Evolutionary conservation across 1,140 invertebrate genomes (phyloP), one percentile per base, ranked within the genome.

Genomic region (Caenorhabditis briggsae): DNA sequence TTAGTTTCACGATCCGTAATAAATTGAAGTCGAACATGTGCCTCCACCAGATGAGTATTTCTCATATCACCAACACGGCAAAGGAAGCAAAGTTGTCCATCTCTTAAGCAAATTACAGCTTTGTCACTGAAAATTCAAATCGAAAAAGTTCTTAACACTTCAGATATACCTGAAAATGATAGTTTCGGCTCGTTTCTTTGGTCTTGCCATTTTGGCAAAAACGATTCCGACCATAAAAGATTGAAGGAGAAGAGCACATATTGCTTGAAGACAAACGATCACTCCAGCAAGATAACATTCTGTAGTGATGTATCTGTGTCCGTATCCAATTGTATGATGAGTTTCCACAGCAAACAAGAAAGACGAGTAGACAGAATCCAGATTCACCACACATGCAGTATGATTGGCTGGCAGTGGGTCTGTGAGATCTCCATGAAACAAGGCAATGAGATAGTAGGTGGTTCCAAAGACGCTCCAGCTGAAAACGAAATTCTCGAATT

Each of bases 21-120:
- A 56, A 99, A 93, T 91, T 97, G 96, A 0, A 97, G 96, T 61
- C 96, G 93, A 5, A 99, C 95, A 87, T 95, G 95, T 0, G 96
- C 88, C 89, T 93, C 93, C 16, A 94, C 93, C 43, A 94, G 92
- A 88, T 93, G 93, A 23, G 93, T 93, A 53, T 82, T 85, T 12
- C 82, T 23, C 83, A 88, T 88, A 48, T 86, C 84, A 20, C 87
- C 65, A 25, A 82, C 84, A 41, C 87, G 88, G 82, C 93, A 92
- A 65, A 94, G 88, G 41, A 94, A 90, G 86, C 92, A 93, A 64
- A 93, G 58, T 46, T 92, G 90, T 23, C 93, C 93, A 89, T 93
- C 92, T 64, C 93, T 90, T 88, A 85, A 48, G 46, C 82, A 86
- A 11, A 89, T 87, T 12, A 89, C 84, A 8, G 88, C 88, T 33